Base-by-base conservation (phyloP, 2,797 vertebrate genomes). In the Schizopygopsis pylzovi region DNA sequence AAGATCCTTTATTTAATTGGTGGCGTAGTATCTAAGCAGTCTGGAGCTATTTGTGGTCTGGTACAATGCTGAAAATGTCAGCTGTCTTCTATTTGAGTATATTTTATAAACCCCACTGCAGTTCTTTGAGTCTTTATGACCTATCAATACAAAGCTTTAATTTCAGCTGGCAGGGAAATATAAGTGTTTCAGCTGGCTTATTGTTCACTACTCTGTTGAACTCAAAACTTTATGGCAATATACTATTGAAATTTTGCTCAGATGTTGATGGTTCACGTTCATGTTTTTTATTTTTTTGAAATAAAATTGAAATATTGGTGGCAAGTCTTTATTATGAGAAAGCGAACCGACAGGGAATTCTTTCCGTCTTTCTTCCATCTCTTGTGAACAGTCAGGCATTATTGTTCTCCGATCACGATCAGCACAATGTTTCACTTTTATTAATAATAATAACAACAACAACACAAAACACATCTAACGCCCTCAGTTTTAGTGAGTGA, bases 21-120 rank as follows among this genome's bases (percentile, higher is more conserved):
- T 93, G 88, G 91, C 92, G 89, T 91, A 92, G 91, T 92, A 91
- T 92, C 80, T 56, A 73, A 85, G 76, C 82, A 85, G 91, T 94
- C 92, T 93, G 91, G 89, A 90, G 94, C 94, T 96, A 95, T 96
- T 96, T 95, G 93, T 93, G 94, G 94, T 95, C 88, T 92, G 91
- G 91, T 91, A 92, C 90, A 93, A 94, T 94, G 93, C 89, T 96
- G 94, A 89, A 96, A 96, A 96, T 95, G 94, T 94, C 95, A 96
- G 95, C 95, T 95, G 95, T 95, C 94, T 87, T 61, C 86, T 88
- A 92, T 94, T 92, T 93, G 92, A 94, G 92, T 88, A 79, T 85
- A 63, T 84, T 85, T 89, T 87, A 89, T 92, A 91, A 92, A 93
- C 91, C 91, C 88, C 91, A 89, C 90, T 86, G 88, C 91, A 91